Evolutionary conservation across 2,797 vertebrate genomes (phyloP).

Genomic region (Danio albolineatus): DNA sequence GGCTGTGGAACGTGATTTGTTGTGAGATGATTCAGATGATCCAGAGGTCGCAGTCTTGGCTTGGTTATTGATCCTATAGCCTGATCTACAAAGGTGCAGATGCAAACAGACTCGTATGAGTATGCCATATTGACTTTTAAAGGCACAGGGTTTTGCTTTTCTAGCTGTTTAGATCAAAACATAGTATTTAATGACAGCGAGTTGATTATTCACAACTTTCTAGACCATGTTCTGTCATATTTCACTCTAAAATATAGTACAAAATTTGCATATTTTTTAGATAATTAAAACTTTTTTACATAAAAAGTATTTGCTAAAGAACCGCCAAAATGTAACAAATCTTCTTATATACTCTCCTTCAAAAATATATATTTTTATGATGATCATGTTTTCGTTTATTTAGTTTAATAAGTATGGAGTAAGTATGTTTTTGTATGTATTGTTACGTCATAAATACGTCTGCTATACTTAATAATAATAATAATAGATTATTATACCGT

Average conservation of each 20-base stretch:
- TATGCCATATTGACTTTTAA: constrained; percentile 22
- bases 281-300: neutral
- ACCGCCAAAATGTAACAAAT: too few species aligned
- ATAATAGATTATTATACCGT: too few species aligned
- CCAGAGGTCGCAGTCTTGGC: constrained; percentile 17
- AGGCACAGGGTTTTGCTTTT: constrained; percentile 1
- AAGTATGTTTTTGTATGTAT: too few species aligned
- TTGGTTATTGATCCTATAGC: constrained; percentile 30
- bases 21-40: constrained; percentile 24
- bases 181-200: neutral
- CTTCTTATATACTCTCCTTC: too few species aligned
- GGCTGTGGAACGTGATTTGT: neutral
- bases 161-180: neutral
- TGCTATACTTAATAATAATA: too few species aligned
- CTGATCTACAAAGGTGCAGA: constrained; percentile 30
- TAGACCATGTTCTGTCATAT: neutral
- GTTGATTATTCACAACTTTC: neutral
- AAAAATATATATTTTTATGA: too few species aligned
- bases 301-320: too few species aligned
- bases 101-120: constrained; percentile 29
- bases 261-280: neutral
- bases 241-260: neutral
- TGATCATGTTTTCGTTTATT: too few species aligned
- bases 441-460: too few species aligned
- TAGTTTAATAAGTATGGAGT: too few species aligned